Evolutionary conservation across 92 coral and sea anemone species (phyloP).

Genomic region (Umimayanthus chanpuru): DNA sequence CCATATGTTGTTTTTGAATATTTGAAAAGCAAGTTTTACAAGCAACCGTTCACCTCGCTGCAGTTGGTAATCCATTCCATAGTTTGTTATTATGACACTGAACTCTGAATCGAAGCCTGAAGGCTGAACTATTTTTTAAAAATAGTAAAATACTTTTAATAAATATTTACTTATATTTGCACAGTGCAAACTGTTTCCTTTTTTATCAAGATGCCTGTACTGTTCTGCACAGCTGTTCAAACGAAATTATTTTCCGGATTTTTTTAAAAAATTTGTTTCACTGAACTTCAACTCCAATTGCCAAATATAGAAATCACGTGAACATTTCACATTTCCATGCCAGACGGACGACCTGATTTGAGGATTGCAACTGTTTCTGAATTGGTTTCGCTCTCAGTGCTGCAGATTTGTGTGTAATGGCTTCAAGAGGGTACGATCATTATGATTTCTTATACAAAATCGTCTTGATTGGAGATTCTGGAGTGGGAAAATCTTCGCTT

Average conservation of each 20-base stretch:
- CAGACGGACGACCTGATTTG: not conserved
- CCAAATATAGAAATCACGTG: conserved; percentile 3
- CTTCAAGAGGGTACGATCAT: conserved; percentile 90
- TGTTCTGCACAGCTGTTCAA: too few species aligned
- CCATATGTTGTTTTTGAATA: not conserved
- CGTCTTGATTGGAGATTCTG: conserved; percentile 97
- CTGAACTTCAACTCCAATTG: not conserved
- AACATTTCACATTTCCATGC: not conserved
- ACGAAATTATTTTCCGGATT: too few species aligned
- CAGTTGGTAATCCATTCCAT: too few species aligned
- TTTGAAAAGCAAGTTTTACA: too few species aligned
- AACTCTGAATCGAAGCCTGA: too few species aligned
- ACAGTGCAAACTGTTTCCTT: too few species aligned
- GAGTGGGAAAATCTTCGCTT: conserved; percentile 96
- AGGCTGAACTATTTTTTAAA: too few species aligned
- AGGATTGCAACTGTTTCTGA: not conserved
- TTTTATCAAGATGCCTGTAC: too few species aligned
- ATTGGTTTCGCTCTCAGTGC: not conserved
- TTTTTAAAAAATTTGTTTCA: not conserved
- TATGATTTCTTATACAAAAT: conserved; percentile 97
- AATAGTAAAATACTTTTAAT: too few species aligned
- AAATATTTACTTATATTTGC: too few species aligned
- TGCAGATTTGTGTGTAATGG: conserved; percentile 57
- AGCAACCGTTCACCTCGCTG: too few species aligned
- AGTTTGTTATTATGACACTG: too few species aligned